phyloP scores from a whole-genome alignment of 2,797 vertebrate genomes.

The Halcyon leucocephala region DNA sequence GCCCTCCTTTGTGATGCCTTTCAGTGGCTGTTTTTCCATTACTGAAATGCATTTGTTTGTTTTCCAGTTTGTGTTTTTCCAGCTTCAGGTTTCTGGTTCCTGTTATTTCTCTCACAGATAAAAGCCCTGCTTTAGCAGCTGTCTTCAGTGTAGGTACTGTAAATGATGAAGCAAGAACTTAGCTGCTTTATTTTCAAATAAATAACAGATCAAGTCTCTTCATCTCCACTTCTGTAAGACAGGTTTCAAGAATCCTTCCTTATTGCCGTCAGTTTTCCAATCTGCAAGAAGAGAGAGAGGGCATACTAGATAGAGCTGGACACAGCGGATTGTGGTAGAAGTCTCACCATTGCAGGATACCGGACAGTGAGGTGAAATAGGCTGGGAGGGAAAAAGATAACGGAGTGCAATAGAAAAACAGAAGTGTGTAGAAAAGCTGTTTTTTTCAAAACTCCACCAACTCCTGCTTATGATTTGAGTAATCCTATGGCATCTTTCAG shows the following conservation, averaged over 20 bases:
- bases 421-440: not conserved
- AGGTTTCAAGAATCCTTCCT: not conserved
- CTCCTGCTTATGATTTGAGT: not conserved
- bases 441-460: not conserved
- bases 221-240: not conserved
- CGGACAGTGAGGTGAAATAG: not conserved
- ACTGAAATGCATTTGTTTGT: not conserved
- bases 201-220: not conserved
- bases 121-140: not conserved
- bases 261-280: not conserved
- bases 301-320: not conserved
- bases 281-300: not conserved
- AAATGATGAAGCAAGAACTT: not conserved
- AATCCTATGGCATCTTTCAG: not conserved
- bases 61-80: conserved; percentile 8
- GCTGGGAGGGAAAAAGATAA: not conserved
- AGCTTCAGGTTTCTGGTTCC: not conserved
- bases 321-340: not conserved
- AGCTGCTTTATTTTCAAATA: not conserved
- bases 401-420: not conserved
- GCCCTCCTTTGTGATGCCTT: not conserved
- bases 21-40: not conserved
- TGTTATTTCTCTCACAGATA: not conserved
- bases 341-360: not conserved
- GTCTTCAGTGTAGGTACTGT: not conserved